phyloP scores from a whole-genome alignment of 1,140 invertebrate genomes.

The Limonius californicus region DNA sequence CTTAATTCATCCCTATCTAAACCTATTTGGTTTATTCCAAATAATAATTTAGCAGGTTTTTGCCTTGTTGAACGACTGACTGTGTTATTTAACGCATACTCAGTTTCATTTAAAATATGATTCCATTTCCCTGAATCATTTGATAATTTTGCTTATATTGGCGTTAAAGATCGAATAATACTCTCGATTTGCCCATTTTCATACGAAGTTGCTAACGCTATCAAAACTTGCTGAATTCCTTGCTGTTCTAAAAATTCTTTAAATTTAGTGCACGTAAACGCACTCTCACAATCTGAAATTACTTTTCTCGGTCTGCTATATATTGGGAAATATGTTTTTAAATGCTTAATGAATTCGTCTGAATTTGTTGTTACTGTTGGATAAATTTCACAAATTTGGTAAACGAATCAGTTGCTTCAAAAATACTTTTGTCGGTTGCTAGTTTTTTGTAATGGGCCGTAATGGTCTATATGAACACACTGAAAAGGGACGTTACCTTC shows the following conservation, averaged over 20 bases:
- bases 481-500: slow-evolving; percentile 28
- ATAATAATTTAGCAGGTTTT: slow-evolving; percentile 29
- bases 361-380: slow-evolving; percentile 16
- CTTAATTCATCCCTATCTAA: too few species aligned
- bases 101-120: slow-evolving; percentile 21
- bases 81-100: slow-evolving; percentile 35
- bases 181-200: slow-evolving; percentile 37
- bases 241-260: slow-evolving; percentile 28
- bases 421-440: slow-evolving; percentile 25
- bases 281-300: slow-evolving; percentile 32
- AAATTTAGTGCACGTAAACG: slow-evolving; percentile 33
- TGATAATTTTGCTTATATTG: slow-evolving; percentile 28
- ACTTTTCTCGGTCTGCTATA: slow-evolving; percentile 34
- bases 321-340: slow-evolving; percentile 23
- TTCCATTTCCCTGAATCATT: slow-evolving; percentile 28
- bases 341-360: slow-evolving; percentile 18
- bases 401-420: slow-evolving; percentile 29
- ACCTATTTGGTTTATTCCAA: slow-evolving; percentile 20
- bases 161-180: slow-evolving; percentile 27
- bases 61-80: slow-evolving; percentile 26
- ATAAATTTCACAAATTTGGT: slow-evolving; percentile 31
- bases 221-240: slow-evolving; percentile 28
- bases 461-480: slow-evolving; percentile 30
- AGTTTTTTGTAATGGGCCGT: slow-evolving; percentile 28
- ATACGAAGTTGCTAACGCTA: slow-evolving; percentile 34